A percentile compares a stretch with the other conserved stretches of the same genome.
Conservation (phyloP, 2,113 vertebrate species). For the Dromas ardeola region DNA sequence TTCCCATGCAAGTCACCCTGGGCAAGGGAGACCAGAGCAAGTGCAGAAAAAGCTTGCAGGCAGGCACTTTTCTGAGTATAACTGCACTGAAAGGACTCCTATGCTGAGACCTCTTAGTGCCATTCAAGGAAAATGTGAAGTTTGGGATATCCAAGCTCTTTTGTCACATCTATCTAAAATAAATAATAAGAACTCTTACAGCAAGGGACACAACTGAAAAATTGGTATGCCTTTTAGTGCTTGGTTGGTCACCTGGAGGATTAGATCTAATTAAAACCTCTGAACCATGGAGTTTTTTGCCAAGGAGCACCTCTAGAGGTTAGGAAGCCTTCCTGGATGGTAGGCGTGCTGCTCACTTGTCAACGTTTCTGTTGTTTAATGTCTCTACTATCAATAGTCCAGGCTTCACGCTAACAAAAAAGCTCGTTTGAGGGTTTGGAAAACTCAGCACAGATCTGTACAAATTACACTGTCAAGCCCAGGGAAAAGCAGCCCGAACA, state of each 20-base stretch:
- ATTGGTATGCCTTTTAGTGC: neutral
- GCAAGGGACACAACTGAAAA: neutral
- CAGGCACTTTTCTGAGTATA: neutral
- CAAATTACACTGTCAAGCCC: conserved; percentile 57
- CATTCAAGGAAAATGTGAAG: neutral
- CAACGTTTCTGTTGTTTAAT: neutral
- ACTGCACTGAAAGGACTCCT: neutral
- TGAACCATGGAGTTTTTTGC: conserved; percentile 16
- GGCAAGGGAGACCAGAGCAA: neutral
- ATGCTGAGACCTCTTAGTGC: neutral
- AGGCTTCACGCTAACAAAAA: neutral
- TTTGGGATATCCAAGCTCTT: neutral
- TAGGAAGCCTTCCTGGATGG: neutral
- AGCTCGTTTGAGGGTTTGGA: conserved; percentile 46
- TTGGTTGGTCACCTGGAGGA: conserved; percentile 24
- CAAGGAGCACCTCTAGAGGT: neutral
- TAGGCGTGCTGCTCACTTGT: neutral
- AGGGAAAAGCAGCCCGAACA: conserved; percentile 56
- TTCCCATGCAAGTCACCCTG: neutral
- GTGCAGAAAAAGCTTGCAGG: neutral
- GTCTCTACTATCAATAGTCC: neutral
- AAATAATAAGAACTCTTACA: conserved; percentile 13
- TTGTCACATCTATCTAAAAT: conserved; percentile 3
- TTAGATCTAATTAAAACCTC: conserved; percentile 53
- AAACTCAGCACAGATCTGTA: conserved; percentile 21